A percentile compares a stretch with the other conserved stretches of the same genome.
These are phyloP conservation scores for Gymnocephalus cernua DNA, from an alignment of 2,113 vertebrate genomes.

Conservation along the genomic window DNA sequence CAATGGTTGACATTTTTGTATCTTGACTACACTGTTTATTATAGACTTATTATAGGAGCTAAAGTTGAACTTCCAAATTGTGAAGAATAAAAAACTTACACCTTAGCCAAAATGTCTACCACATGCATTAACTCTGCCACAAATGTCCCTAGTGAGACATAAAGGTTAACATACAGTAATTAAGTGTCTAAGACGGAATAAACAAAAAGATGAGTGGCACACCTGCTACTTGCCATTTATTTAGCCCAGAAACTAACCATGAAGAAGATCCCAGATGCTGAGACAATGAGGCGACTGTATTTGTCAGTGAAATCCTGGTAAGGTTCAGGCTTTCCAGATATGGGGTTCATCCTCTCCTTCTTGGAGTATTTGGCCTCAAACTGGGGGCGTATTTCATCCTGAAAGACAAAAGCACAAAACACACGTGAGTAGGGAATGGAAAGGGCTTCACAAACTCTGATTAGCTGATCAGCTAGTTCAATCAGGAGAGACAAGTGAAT, in stretches of 20 bases:
- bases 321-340: slow-evolving; percentile 94
- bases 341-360: slow-evolving; percentile 94
- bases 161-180: too few relatives aligned
- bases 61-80: too few relatives aligned
- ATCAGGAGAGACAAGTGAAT: too few relatives aligned
- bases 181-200: background rate
- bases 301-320: slow-evolving; percentile 95
- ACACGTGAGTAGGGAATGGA: background rate
- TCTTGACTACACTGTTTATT: too few relatives aligned
- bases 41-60: too few relatives aligned
- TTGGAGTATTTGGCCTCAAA: slow-evolving; percentile 98
- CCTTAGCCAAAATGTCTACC: too few relatives aligned
- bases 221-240: background rate
- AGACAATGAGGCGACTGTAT: slow-evolving; percentile 94
- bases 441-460: background rate
- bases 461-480: background rate
- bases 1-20: too few relatives aligned
- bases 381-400: slow-evolving; percentile 96
- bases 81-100: too few relatives aligned
- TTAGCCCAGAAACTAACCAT: slow-evolving; percentile 85
- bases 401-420: slow-evolving; percentile 27
- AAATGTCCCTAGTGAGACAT: too few relatives aligned
- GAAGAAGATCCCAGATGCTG: slow-evolving; percentile 95
- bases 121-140: too few relatives aligned
- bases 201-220: background rate